Evolutionary conservation across 2,113 vertebrate genomes (phyloP).

Genomic region (Vicugna pacos): DNA sequence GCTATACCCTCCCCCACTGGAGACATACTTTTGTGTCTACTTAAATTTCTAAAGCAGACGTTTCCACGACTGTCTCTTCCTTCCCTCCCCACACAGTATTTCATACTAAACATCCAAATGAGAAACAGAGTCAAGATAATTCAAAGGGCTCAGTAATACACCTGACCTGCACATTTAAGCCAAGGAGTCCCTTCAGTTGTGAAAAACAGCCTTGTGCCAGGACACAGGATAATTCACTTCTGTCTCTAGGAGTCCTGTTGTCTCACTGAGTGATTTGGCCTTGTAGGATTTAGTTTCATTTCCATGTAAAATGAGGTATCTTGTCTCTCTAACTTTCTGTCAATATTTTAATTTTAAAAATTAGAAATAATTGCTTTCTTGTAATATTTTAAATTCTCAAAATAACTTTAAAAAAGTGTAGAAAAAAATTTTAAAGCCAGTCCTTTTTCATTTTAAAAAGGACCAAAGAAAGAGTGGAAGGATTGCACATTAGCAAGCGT

Average conservation of each 20-base stretch:
- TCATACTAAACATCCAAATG: constrained; percentile 17
- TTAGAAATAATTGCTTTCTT: constrained; percentile 20
- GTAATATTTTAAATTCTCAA: constrained; percentile 7
- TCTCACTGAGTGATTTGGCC: neutral
- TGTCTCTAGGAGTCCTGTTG: neutral
- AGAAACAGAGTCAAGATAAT: neutral
- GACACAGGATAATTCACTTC: neutral
- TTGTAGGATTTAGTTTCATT: constrained; percentile 6
- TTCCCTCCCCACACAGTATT: neutral
- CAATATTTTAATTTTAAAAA: neutral
- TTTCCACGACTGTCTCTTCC: neutral
- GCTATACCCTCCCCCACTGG: no score
- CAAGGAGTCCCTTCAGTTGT: neutral
- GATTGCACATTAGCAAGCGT: neutral
- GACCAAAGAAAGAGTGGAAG: neutral
- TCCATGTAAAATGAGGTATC: neutral
- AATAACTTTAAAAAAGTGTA: neutral
- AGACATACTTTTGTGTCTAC: neutral
- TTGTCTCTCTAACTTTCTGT: constrained; percentile 13
- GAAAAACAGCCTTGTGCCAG: neutral
- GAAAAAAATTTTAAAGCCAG: neutral
- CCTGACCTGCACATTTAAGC: neutral
- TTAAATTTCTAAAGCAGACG: constrained; percentile 42
- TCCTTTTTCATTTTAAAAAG: neutral
- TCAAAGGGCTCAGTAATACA: neutral